Base-by-base conservation (phyloP, 2,113 vertebrate species). In the Galbula dea region DNA sequence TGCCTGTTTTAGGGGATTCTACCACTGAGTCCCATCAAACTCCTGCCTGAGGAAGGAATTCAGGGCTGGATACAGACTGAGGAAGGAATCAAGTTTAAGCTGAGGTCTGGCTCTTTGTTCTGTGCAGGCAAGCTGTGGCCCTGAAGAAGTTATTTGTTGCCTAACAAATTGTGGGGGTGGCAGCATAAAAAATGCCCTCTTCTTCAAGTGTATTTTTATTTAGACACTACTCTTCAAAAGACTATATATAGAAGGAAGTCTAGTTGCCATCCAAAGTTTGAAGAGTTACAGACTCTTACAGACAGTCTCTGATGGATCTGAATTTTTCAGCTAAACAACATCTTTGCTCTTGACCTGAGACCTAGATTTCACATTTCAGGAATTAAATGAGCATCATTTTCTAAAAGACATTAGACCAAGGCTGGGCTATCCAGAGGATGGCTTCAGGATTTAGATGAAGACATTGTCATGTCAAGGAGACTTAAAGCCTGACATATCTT, bases 381-480 rank as follows among this genome's bases (percentile, higher is more conserved):
- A 96, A 92, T 94, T 87, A 96, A 94, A 94, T 88, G 96, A 94
- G 85, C 72, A 67, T 92, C 91, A 88, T 93, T 96, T 95, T 94
- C 94, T 91, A 62, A 94, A 94, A 96, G 91, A 87, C 91, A 89
- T 96, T 92, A 94, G 89, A 83, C 87, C 93, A 96, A 95, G 96
- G 93, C 59, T 94, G 75, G 87, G 78, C 87, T 86, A 91, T 88
- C 87, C 82, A 85, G 92, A 91, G 36, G 67, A 90, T 80, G 34
- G 51, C 72, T 92, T 85, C 89, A 63, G 54, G 11, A 96, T 96
- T 96, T 95, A 95, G 91, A 91, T 86, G 79, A 89, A 96, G 92
- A 80, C 82, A 86, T 77, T 96, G 92, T 94, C 90, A 88, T 94
- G 88, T 95, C 96, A 96, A 96, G 92, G 93, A 93, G 83, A 88